phyloP scores from a whole-genome alignment of 2,113 vertebrate species.

The Craseonycteris thonglongyai region DNA sequence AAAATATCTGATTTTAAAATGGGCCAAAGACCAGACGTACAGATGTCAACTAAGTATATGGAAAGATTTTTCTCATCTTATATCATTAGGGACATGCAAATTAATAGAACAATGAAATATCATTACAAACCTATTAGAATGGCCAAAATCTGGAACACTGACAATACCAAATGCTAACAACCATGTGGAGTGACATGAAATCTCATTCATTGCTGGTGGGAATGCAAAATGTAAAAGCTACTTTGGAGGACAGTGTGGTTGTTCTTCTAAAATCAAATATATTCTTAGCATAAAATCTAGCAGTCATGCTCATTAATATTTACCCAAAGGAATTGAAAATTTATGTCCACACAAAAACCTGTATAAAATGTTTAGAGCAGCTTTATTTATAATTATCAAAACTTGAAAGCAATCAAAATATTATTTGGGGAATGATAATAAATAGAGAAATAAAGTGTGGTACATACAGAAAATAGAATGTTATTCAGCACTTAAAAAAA shows the following conservation, averaged over 20 bases:
- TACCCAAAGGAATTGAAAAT: too few species aligned
- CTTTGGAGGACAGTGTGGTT: not conserved
- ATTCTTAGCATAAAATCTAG: not conserved
- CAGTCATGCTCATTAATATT: too few species aligned
- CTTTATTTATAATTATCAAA: too few species aligned
- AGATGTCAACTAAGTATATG: not conserved
- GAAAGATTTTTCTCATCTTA: not conserved
- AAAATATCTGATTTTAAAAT: not conserved
- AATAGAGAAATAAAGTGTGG: too few species aligned
- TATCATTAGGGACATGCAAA: not conserved
- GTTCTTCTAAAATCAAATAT: not conserved
- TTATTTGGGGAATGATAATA: too few species aligned
- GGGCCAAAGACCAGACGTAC: not conserved
- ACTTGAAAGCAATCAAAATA: too few species aligned
- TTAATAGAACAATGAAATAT: not conserved
- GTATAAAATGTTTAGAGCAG: too few species aligned
- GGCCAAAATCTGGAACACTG: not conserved
- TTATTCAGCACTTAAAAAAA: too few species aligned
- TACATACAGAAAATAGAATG: too few species aligned
- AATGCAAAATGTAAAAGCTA: not conserved
- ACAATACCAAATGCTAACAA: not conserved
- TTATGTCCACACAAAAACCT: too few species aligned
- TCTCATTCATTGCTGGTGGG: not conserved
- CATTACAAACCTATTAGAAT: not conserved
- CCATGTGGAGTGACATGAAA: not conserved